A percentile compares a stretch with the other conserved stretches of the same genome.
Evolutionary conservation across 2,113 vertebrate species (phyloP).

Genomic region (Colius striatus): DNA sequence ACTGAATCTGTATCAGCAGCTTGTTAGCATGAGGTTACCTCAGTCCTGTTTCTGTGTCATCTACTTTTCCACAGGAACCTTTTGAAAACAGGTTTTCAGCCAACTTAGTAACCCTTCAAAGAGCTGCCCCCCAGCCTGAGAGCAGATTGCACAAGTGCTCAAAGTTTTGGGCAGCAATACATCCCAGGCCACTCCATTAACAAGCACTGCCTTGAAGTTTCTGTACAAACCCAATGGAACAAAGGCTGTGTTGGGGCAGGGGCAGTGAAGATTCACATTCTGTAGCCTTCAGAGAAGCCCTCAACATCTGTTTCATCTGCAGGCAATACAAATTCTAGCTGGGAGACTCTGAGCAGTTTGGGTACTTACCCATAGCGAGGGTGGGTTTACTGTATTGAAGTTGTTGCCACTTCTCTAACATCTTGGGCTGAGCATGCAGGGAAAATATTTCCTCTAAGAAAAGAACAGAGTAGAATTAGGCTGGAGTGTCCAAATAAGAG

Average conservation of each 20-base stretch:
- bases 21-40: background rate
- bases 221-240: background rate
- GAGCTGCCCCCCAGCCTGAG: background rate
- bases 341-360: background rate
- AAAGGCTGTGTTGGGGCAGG: background rate
- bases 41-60: background rate
- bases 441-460: background rate
- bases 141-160: background rate
- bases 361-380: background rate
- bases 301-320: background rate
- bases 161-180: background rate
- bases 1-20: background rate
- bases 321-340: background rate
- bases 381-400: background rate
- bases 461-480: background rate
- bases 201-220: background rate
- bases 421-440: background rate
- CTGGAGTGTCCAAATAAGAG: background rate
- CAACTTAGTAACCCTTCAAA: background rate
- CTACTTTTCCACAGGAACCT: background rate
- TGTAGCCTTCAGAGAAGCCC: background rate
- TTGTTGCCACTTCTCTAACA: background rate
- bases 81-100: background rate
- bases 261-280: background rate
- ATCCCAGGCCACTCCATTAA: background rate